These are phyloP conservation scores for Ceratina japonica DNA, from an alignment of 1,140 invertebrate species.

Conservation along the genomic window DNA sequence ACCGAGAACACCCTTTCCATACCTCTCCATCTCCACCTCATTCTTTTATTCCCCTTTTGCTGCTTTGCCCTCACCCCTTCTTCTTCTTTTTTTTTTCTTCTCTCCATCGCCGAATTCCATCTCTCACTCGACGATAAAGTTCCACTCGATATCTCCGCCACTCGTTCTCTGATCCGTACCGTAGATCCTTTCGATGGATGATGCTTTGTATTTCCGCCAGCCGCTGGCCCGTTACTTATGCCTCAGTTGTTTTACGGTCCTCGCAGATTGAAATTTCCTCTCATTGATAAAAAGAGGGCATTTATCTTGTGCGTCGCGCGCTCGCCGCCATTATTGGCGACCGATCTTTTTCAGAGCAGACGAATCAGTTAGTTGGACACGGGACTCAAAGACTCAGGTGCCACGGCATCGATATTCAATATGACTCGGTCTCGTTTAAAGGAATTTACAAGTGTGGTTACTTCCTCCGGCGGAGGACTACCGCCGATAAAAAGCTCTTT, in stretches of 20 bases:
- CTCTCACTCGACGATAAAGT: slow-evolving; percentile 54
- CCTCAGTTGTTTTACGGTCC: not conserved
- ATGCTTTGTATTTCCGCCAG: slow-evolving; percentile 15
- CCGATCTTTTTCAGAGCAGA: too few relatives aligned
- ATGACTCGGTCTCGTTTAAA: slow-evolving; percentile 6
- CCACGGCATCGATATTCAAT: slow-evolving; percentile 30
- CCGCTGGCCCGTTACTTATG: not conserved
- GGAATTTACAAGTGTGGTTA: slow-evolving; percentile 33
- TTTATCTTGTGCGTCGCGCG: not conserved
- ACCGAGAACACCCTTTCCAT: slow-evolving; percentile 38
- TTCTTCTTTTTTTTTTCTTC: too few relatives aligned
- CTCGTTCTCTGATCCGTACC: slow-evolving; percentile 19
- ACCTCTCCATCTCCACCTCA: slow-evolving; percentile 51
- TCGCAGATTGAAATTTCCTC: not conserved
- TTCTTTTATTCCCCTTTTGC: slow-evolving; percentile 50
- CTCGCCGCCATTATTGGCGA: not conserved
- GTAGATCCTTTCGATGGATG: not conserved
- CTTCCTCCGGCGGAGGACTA: not conserved
- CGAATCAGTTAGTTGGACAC: too few relatives aligned
- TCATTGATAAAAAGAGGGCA: too few relatives aligned
- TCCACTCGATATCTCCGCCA: slow-evolving; percentile 53
- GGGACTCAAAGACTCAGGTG: not conserved
- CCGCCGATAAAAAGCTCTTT: not conserved
- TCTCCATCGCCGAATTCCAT: slow-evolving; percentile 53
- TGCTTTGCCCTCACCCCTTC: slow-evolving; percentile 7